A percentile compares a stretch with the other conserved stretches of the same genome.
Evolutionary conservation across 2,113 vertebrate genomes (phyloP).

Genomic region (Pelodiscus sinensis): DNA sequence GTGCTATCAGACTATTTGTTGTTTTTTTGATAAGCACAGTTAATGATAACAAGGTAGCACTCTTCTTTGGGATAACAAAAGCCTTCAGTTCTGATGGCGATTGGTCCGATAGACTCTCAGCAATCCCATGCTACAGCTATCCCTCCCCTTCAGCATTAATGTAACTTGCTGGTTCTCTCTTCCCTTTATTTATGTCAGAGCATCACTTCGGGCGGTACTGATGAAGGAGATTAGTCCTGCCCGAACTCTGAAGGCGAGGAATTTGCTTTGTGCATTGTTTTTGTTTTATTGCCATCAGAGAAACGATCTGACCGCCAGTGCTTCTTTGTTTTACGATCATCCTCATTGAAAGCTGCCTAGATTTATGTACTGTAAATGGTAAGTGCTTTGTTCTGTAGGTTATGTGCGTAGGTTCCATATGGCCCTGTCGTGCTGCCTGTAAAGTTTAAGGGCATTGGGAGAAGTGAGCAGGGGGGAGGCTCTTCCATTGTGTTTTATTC

Average conservation of each 20-base stretch:
- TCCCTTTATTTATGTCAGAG: neutral
- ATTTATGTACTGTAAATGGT: constrained; percentile 33
- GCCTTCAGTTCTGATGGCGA: neutral
- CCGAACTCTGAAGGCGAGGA: neutral
- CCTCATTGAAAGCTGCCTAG: constrained; percentile 5
- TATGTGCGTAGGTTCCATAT: constrained; percentile 23
- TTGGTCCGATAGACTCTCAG: neutral
- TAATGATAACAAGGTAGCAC: no score
- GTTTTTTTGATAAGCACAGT: no score
- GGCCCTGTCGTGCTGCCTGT: neutral
- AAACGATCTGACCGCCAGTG: neutral
- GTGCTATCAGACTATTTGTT: no score
- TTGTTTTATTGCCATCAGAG: constrained; percentile 25
- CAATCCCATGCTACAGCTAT: neutral
- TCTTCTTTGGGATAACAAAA: neutral
- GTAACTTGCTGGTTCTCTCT: neutral
- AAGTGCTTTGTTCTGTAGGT: constrained; percentile 30
- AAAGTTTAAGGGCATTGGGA: constrained; percentile 30
- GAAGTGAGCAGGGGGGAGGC: neutral
- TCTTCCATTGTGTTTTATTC: neutral
- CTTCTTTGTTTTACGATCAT: neutral
- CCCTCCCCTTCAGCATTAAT: neutral
- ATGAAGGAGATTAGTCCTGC: neutral
- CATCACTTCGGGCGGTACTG: neutral
- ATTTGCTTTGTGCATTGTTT: neutral